These are phyloP conservation scores for Drosophila meridiana DNA, from an alignment of 2,888 invertebrate genomes.

Conservation along the genomic window DNA sequence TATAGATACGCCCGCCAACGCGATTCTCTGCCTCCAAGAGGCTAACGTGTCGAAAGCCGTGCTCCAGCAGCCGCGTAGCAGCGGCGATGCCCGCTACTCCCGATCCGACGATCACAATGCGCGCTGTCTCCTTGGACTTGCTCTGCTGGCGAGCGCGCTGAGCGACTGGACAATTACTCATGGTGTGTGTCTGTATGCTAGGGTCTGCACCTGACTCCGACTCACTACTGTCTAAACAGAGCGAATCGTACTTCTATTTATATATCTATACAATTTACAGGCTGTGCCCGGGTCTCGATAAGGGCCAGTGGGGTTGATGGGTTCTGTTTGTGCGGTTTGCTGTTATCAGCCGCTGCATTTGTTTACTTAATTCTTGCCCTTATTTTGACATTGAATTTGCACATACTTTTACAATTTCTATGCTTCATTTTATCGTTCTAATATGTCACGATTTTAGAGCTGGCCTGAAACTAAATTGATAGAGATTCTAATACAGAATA, in stretches of 20 bases:
- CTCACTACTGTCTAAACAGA: conserved; percentile 8
- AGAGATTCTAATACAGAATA: background rate
- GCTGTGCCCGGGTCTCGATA: background rate
- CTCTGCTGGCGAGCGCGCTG: background rate
- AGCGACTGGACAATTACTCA: conserved; percentile 29
- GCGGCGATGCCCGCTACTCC: conserved; percentile 84
- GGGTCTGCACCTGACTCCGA: background rate
- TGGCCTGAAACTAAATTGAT: conserved; percentile 8
- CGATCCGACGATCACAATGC: conserved; percentile 83
- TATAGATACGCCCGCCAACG: conserved; percentile 88
- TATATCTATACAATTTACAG: background rate
- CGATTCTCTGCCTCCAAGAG: conserved; percentile 88
- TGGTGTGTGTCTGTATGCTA: conserved; percentile 11
- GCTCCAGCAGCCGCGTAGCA: conserved; percentile 83
- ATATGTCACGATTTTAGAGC: conserved; percentile 2
- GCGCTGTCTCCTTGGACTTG: conserved; percentile 59
- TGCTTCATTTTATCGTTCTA: background rate
- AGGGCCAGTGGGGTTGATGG: background rate
- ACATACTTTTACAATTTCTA: background rate
- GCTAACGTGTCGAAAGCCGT: conserved; percentile 85
- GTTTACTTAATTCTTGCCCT: background rate
- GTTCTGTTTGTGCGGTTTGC: conserved; percentile 24
- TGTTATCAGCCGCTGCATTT: conserved; percentile 25
- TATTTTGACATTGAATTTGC: conserved; percentile 3
- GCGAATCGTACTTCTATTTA: conserved; percentile 1